phyloP scores from a whole-genome alignment of 2,113 vertebrate genomes.

The Clarias magur region DNA sequence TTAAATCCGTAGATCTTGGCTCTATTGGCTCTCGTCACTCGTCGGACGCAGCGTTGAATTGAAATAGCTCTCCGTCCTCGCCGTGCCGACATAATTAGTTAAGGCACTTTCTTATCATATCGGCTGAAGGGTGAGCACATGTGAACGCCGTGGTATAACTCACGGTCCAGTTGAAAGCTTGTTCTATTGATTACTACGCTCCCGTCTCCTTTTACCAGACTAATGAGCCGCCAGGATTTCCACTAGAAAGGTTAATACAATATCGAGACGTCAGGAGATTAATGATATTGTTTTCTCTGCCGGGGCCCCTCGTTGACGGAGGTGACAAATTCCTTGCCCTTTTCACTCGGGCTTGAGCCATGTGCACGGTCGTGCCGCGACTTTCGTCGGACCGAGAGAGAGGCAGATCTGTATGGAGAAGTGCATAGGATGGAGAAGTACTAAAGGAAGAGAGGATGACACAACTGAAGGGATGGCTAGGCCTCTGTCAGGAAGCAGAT shows the following conservation, averaged over 20 bases:
- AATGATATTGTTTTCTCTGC: constrained; percentile 74
- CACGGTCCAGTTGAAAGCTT: constrained; percentile 66
- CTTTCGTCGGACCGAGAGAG: neutral
- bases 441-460: constrained; percentile 66
- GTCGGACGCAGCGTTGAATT: neutral
- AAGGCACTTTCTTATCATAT: constrained; percentile 55
- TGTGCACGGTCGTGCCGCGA: neutral
- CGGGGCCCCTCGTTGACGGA: constrained; percentile 59
- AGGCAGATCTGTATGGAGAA: neutral
- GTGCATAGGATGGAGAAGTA: neutral
- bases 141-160: constrained; percentile 66
- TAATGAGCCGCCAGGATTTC: constrained; percentile 75
- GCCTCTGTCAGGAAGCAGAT: constrained; percentile 75
- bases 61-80: constrained; percentile 36
- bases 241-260: constrained; percentile 81
- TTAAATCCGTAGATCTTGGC: neutral
- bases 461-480: constrained; percentile 64
- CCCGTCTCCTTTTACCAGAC: constrained; percentile 68
- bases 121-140: constrained; percentile 62
- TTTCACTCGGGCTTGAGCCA: constrained; percentile 60
- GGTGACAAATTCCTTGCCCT: constrained; percentile 77
- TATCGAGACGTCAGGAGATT: constrained; percentile 83
- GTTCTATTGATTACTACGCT: constrained; percentile 78
- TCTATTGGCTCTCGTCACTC: constrained; percentile 15
- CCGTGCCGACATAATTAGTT: constrained; percentile 51